Conservation (phyloP, 2,797 vertebrate species). For the Mallotus villosus region DNA sequence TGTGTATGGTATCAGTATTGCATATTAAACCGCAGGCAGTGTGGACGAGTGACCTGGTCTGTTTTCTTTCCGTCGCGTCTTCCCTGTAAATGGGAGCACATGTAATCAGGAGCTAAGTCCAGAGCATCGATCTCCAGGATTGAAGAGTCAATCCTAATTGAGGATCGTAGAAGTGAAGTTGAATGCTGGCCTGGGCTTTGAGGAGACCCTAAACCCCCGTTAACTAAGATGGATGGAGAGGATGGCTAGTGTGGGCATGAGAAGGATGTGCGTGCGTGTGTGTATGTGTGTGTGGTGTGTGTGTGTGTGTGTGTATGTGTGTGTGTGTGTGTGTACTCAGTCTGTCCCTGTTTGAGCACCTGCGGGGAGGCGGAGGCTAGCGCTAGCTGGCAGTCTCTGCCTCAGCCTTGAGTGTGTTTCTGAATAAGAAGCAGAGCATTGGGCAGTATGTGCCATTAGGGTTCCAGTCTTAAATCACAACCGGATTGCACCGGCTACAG, state of each 20-base stretch:
- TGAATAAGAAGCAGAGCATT: background rate
- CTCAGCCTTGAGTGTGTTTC: background rate
- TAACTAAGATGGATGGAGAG: slow-evolving; percentile 67
- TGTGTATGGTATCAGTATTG: too few species aligned
- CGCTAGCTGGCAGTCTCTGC: background rate
- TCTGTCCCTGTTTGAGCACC: background rate
- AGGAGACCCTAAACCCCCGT: slow-evolving; percentile 35
- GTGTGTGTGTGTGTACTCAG: background rate
- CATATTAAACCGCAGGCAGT: too few species aligned
- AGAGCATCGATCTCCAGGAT: slow-evolving; percentile 69
- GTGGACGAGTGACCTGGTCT: too few species aligned
- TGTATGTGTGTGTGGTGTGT: too few species aligned
- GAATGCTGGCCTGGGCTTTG: slow-evolving; percentile 34
- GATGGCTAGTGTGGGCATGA: slow-evolving; percentile 48
- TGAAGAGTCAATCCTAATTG: slow-evolving; percentile 75
- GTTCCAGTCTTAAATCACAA: background rate
- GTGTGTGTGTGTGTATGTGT: background rate
- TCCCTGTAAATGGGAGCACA: slow-evolving; percentile 64
- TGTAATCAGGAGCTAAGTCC: slow-evolving; percentile 72
- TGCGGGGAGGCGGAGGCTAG: background rate
- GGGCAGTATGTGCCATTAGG: background rate
- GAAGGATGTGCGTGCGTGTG: background rate
- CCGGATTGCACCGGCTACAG: too few species aligned
- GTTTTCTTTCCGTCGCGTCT: background rate
- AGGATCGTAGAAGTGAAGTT: slow-evolving; percentile 51